Evolutionary conservation across 2,113 vertebrate genomes (phyloP).

Genomic region (Cinclus cinclus): DNA sequence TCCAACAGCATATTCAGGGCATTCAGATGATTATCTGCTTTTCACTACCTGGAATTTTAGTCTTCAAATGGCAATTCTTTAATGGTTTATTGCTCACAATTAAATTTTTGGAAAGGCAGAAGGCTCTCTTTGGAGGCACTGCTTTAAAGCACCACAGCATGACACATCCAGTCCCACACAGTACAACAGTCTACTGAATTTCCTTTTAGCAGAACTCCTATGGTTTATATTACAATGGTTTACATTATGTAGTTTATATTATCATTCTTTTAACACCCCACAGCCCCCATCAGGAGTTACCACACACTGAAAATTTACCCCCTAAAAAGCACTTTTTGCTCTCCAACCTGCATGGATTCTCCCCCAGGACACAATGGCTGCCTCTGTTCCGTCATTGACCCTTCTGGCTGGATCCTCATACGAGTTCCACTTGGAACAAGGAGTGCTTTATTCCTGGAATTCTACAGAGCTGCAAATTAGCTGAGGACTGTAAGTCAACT

Average conservation of each 20-base stretch:
- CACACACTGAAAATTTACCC: background rate
- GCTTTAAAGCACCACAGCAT: background rate
- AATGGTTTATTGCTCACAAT: background rate
- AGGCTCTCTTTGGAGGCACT: background rate
- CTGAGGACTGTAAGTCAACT: background rate
- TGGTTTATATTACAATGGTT: background rate
- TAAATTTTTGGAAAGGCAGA: background rate
- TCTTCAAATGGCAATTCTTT: background rate
- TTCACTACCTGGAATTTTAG: background rate
- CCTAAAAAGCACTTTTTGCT: background rate
- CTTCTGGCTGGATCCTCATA: background rate
- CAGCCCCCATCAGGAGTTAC: background rate
- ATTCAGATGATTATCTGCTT: background rate
- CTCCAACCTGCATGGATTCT: conserved; percentile 37
- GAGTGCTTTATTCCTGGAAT: background rate
- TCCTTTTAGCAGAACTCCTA: background rate
- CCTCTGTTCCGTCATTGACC: background rate
- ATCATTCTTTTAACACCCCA: background rate
- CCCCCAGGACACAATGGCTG: background rate
- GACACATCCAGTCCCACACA: background rate
- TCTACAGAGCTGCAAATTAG: background rate
- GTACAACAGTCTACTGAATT: background rate
- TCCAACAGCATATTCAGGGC: background rate
- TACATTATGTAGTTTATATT: background rate
- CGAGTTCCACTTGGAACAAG: background rate